Percentiles rank a stretch among this genome's conserved stretches.
These are phyloP conservation scores for Cephus sareptanus DNA, from an alignment of 2,888 invertebrate species.

Conservation along the genomic window DNA sequence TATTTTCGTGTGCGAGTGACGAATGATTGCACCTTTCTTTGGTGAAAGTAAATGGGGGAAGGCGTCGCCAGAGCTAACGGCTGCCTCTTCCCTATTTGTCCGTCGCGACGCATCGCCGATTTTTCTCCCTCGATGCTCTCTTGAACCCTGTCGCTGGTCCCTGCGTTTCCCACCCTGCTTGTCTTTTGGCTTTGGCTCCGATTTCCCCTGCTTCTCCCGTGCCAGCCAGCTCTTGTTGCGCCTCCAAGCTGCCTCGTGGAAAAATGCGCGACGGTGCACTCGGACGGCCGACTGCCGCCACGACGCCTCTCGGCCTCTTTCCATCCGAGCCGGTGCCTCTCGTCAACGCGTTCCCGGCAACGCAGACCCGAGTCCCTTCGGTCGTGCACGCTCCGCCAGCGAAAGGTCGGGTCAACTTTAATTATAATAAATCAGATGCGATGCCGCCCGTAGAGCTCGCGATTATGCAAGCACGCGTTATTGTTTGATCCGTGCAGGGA, in stretches of 20 bases:
- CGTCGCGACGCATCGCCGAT: slow-evolving; percentile 16
- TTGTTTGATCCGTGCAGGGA: slow-evolving; percentile 47
- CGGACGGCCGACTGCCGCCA: slow-evolving; percentile 33
- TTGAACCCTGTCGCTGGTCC: neutral
- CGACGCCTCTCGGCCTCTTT: slow-evolving; percentile 4
- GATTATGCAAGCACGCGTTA: slow-evolving; percentile 40
- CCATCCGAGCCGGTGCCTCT: neutral
- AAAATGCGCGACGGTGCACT: neutral
- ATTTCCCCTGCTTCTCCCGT: neutral
- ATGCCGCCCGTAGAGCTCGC: slow-evolving; percentile 34
- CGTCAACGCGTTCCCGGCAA: neutral
- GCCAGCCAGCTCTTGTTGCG: neutral
- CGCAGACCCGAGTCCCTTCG: slow-evolving; percentile 4
- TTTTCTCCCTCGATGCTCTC: slow-evolving; percentile 5
- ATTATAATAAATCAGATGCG: slow-evolving; percentile 62
- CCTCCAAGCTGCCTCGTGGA: neutral
- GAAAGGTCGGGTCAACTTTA: slow-evolving; percentile 62
- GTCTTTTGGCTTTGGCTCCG: neutral
- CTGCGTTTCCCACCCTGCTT: neutral
- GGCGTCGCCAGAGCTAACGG: slow-evolving; percentile 13
- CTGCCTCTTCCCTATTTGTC: slow-evolving; percentile 21
- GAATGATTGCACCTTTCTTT: slow-evolving; percentile 29
- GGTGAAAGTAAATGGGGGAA: slow-evolving; percentile 12
- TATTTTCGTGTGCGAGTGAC: slow-evolving; percentile 29
- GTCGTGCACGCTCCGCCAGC: slow-evolving; percentile 38